Conservation (phyloP, 2,888 invertebrate species). For the Lasioglossum oenotherae region DNA sequence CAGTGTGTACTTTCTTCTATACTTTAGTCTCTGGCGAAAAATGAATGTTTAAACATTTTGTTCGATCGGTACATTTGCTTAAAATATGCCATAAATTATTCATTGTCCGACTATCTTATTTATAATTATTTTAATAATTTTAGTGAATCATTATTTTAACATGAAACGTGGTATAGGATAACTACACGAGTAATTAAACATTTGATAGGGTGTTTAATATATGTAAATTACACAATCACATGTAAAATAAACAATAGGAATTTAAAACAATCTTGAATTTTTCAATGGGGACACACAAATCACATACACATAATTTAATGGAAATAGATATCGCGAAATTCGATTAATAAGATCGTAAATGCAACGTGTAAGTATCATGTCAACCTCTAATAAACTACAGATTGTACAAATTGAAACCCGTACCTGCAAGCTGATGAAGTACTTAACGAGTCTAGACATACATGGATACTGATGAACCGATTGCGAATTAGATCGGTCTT, state of each 20-base stretch:
- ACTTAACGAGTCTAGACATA: constrained; percentile 18
- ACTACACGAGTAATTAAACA: not conserved
- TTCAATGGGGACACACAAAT: not conserved
- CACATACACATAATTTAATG: not conserved
- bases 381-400: not conserved
- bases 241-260: not conserved
- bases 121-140: not conserved
- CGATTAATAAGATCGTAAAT: not conserved
- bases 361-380: not conserved
- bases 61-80: not conserved
- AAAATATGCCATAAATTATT: not conserved
- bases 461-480: constrained; percentile 11
- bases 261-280: not conserved
- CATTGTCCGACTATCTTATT: not conserved
- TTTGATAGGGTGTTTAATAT: not conserved
- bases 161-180: not conserved
- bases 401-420: not conserved
- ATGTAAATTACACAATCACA: not conserved
- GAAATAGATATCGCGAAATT: not conserved
- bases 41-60: not conserved
- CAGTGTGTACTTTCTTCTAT: not conserved
- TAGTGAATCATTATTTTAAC: not conserved
- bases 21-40: not conserved
- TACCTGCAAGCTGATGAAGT: not conserved
- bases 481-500: constrained; percentile 24